Conservation (phyloP, 2,113 vertebrate species). For the Megaceryle torquata region DNA sequence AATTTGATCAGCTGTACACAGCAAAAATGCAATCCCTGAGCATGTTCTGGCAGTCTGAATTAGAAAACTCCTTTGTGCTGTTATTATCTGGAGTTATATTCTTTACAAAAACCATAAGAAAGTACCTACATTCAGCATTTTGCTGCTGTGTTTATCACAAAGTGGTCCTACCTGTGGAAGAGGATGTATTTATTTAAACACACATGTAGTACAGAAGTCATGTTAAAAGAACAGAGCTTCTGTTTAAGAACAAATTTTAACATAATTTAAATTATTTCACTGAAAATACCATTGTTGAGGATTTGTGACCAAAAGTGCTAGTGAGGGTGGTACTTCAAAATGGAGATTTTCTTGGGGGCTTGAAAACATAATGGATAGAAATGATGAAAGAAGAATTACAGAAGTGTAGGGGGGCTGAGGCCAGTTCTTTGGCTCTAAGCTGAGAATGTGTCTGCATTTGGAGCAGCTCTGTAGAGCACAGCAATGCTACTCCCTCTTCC, state of each 20-base stretch:
- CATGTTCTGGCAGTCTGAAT: neutral
- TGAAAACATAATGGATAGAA: neutral
- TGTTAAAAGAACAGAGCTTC: neutral
- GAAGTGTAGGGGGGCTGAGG: neutral
- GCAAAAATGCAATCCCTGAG: neutral
- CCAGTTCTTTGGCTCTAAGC: neutral
- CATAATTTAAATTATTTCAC: neutral
- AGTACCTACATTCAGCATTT: neutral
- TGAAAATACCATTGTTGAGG: neutral
- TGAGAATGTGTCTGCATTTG: neutral
- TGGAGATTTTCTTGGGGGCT: neutral
- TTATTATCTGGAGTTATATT: neutral
- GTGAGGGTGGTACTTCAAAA: neutral
- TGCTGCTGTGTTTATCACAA: neutral
- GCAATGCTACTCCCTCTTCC: neutral
- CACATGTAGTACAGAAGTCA: neutral
- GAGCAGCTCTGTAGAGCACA: neutral
- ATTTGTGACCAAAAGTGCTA: neutral
- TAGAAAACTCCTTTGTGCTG: neutral
- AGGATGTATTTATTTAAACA: neutral
- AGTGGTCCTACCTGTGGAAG: neutral
- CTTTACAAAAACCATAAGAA: neutral
- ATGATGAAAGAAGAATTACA: neutral
- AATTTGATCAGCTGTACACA: neutral
- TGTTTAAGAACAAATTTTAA: neutral